Evolutionary conservation across 2,113 vertebrate species (phyloP).

Genomic region (Phyllostomus discolor): DNA sequence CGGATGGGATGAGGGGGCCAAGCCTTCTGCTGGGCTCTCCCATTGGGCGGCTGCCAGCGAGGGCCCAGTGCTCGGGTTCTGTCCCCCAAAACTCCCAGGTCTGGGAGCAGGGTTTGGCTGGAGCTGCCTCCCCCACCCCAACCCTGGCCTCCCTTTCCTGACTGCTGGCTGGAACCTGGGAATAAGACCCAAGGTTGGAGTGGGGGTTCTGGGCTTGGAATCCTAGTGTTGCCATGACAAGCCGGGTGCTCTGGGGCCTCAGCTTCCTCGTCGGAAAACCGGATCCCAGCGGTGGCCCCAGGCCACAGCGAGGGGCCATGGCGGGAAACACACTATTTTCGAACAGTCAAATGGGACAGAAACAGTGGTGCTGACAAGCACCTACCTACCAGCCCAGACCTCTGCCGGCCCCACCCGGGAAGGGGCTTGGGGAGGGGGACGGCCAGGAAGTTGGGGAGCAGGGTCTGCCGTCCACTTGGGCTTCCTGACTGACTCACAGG

Average conservation of each 20-base stretch:
- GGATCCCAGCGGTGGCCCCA: background rate
- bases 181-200: background rate
- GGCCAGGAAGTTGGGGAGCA: background rate
- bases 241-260: background rate
- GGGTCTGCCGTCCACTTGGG: background rate
- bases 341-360: background rate
- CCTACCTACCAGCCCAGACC: background rate
- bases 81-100: background rate
- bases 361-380: background rate
- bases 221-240: background rate
- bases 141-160: background rate
- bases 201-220: background rate
- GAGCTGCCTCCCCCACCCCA: background rate
- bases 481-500: slow-evolving; percentile 24
- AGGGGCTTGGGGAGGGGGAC: background rate
- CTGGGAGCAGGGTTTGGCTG: background rate
- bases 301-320: background rate
- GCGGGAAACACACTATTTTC: background rate
- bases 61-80: background rate
- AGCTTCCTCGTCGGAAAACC: background rate
- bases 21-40: background rate
- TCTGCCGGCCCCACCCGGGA: background rate
- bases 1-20: background rate
- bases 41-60: background rate
- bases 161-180: background rate